Conservation (phyloP, 2,797 vertebrate species). For the Myripristis murdjan region DNA sequence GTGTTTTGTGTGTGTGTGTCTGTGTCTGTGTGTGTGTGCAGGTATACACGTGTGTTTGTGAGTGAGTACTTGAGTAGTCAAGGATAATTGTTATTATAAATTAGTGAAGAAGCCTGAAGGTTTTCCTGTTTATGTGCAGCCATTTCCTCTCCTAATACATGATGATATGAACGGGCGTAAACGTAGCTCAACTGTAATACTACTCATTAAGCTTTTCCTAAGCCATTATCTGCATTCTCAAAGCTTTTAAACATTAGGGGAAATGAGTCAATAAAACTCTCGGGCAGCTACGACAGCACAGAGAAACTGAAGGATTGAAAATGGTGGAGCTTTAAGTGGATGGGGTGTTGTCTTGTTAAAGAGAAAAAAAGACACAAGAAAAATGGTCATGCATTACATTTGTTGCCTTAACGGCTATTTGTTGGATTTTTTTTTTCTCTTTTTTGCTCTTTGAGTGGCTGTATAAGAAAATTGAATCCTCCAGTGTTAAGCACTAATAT, state of each 20-base stretch:
- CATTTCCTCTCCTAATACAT: constrained; percentile 6
- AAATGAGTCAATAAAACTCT: constrained; percentile 29
- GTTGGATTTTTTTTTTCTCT: neutral
- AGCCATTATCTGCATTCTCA: constrained; percentile 35
- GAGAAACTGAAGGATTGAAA: constrained; percentile 22
- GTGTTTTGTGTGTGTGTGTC: too few relatives aligned
- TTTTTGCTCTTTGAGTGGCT: too few relatives aligned
- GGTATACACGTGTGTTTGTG: too few relatives aligned
- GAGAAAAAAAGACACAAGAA: neutral
- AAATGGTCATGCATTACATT: neutral
- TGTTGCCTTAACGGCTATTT: constrained; percentile 13
- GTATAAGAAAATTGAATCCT: too few relatives aligned
- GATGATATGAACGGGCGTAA: constrained; percentile 12
- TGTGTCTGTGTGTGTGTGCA: too few relatives aligned
- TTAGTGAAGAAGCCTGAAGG: neutral
- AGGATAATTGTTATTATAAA: constrained; percentile 3
- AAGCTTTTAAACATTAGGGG: constrained; percentile 12
- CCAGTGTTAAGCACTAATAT: too few relatives aligned
- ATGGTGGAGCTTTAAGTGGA: neutral
- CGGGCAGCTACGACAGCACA: constrained; percentile 20
- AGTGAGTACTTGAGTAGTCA: too few relatives aligned
- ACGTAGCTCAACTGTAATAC: constrained; percentile 16
- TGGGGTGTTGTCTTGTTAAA: neutral
- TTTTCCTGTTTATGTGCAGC: neutral
- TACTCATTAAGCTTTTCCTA: constrained; percentile 30